Percentiles rank a stretch among this genome's conserved stretches.
Evolutionary conservation across 2,888 invertebrate genomes (phyloP).

Genomic region (Scrobipalpa costella): DNA sequence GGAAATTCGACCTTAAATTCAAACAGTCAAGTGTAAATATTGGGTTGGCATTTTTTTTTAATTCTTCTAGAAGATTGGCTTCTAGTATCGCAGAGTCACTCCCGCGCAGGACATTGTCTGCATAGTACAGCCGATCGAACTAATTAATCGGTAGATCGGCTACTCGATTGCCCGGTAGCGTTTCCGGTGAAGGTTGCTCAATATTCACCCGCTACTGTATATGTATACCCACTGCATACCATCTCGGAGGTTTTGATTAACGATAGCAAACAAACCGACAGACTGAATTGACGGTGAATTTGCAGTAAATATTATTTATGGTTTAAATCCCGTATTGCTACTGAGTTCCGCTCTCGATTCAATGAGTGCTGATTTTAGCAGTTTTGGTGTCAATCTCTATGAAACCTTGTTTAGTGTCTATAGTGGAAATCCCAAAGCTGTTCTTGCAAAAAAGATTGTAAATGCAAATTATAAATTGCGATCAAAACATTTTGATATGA

Average conservation of each 20-base stretch:
- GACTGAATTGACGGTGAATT: slow-evolving; percentile 39
- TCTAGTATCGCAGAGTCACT: too few relatives aligned
- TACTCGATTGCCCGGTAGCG: slow-evolving; percentile 73
- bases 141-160: slow-evolving; percentile 78
- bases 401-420: too few relatives aligned
- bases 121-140: slow-evolving; percentile 72
- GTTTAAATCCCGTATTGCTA: slow-evolving; percentile 1
- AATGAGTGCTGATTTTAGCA: not conserved
- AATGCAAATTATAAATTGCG: not conserved
- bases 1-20: too few relatives aligned
- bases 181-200: slow-evolving; percentile 78
- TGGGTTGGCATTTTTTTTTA: too few relatives aligned
- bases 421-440: too few relatives aligned
- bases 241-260: slow-evolving; percentile 68
- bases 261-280: slow-evolving; percentile 63
- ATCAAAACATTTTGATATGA: not conserved
- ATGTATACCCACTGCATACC: slow-evolving; percentile 50
- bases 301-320: slow-evolving; percentile 26
- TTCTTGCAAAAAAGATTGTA: too few relatives aligned
- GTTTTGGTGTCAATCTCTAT: not conserved
- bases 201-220: slow-evolving; percentile 65
- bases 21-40: too few relatives aligned
- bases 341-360: slow-evolving; percentile 8
- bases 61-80: too few relatives aligned
- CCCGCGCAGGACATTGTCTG: slow-evolving; percentile 66